phyloP scores from a whole-genome alignment of 2,888 invertebrate species.

The Ctena decussata region DNA sequence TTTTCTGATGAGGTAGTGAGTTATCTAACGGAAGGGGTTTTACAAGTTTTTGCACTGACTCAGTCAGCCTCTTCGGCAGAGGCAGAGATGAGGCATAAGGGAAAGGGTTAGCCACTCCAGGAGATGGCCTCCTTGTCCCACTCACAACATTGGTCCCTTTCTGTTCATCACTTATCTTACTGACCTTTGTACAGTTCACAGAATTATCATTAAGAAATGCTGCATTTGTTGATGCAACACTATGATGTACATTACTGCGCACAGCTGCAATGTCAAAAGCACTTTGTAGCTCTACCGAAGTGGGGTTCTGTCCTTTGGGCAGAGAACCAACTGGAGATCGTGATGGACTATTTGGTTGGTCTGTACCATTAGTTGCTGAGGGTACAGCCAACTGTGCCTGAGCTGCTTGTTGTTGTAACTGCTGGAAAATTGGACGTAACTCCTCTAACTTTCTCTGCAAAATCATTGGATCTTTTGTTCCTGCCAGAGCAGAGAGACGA shows the following conservation, averaged over 20 bases:
- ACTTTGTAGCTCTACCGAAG: conserved; percentile 28
- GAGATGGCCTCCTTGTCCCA: conserved; percentile 71
- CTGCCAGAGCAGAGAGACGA: conserved; percentile 38
- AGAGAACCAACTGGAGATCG: conserved; percentile 46
- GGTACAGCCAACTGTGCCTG: conserved; percentile 24
- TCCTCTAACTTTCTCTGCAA: conserved; percentile 62
- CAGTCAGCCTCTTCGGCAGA: conserved; percentile 80
- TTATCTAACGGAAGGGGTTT: conserved; percentile 74
- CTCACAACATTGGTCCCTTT: conserved; percentile 73
- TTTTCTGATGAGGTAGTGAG: conserved; percentile 73
- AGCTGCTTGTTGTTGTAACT: conserved; percentile 54
- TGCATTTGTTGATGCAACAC: conserved; percentile 35
- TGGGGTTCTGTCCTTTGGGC: conserved; percentile 24
- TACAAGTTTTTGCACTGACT: conserved; percentile 83
- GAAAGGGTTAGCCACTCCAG: conserved; percentile 73
- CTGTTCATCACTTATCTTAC: conserved; percentile 60
- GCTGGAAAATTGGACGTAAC: conserved; percentile 56
- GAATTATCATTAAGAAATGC: conserved; percentile 33
- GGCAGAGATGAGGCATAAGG: conserved; percentile 74
- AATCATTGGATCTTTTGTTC: conserved; percentile 51
- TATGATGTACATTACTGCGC: conserved; percentile 50
- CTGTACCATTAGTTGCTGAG: conserved; percentile 50
- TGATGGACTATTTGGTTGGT: conserved; percentile 46
- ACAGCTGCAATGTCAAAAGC: conserved; percentile 38
- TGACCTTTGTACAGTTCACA: conserved; percentile 54